Conservation (phyloP, 2,888 invertebrate species). For the Argynnis bischoffii region DNA sequence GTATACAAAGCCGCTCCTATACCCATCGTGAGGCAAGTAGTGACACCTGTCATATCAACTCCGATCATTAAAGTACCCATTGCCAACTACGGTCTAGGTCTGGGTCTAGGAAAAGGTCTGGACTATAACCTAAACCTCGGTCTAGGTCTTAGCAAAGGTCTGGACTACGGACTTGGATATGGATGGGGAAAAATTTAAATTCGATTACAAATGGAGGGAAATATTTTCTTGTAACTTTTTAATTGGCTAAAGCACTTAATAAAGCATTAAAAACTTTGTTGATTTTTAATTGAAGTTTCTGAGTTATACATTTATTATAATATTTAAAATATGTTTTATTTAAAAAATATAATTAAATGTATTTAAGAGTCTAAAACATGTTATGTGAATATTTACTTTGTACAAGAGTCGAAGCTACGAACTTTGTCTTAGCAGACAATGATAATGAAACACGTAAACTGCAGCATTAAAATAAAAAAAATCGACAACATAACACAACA, state of each 20-base stretch:
- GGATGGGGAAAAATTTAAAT: background rate
- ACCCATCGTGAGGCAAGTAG: slow-evolving; percentile 57
- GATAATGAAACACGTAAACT: too few species aligned
- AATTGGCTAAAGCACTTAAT: slow-evolving; percentile 42
- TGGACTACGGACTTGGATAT: slow-evolving; percentile 3
- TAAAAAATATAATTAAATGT: too few species aligned
- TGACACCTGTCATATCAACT: slow-evolving; percentile 49
- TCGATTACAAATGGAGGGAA: background rate
- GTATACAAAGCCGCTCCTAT: slow-evolving; percentile 65
- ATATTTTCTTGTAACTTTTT: background rate
- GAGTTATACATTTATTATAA: too few species aligned
- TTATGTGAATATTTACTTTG: too few species aligned
- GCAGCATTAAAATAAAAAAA: too few species aligned
- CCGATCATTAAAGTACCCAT: slow-evolving; percentile 51
- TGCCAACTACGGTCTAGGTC: slow-evolving; percentile 35
- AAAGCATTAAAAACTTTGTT: slow-evolving; percentile 31
- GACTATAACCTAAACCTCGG: slow-evolving; percentile 29
- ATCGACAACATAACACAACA: too few species aligned
- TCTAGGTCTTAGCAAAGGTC: slow-evolving; percentile 13
- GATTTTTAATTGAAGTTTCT: too few species aligned
- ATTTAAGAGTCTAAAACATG: too few species aligned
- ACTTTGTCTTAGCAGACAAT: too few species aligned
- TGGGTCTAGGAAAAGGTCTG: slow-evolving; percentile 40
- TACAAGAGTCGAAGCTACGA: too few species aligned
- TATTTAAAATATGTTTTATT: too few species aligned